A percentile compares a stretch with the other conserved stretches of the same genome.
Conservation (phyloP, 2,113 vertebrate species). For the Paratilapia polleni region DNA sequence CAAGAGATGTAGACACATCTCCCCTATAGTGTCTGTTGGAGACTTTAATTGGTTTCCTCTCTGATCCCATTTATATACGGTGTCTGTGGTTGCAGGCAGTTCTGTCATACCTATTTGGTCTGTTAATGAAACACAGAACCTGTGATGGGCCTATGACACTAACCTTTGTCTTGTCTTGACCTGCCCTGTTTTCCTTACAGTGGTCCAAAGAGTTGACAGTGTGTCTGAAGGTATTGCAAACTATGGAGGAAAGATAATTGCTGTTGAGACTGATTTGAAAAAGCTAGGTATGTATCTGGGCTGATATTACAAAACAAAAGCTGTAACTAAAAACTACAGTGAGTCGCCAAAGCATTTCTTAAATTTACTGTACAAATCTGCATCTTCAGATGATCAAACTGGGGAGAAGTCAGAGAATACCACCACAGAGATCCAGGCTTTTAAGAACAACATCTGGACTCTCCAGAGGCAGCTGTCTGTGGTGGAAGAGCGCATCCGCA, state of each 20-base stretch:
- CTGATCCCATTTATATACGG: constrained; percentile 68
- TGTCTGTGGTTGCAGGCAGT: constrained; percentile 69
- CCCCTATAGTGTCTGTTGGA: constrained; percentile 25
- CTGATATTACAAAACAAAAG: not conserved
- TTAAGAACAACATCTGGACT: constrained; percentile 87
- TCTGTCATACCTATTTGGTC: constrained; percentile 29
- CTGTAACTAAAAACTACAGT: not conserved
- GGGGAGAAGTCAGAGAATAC: constrained; percentile 90
- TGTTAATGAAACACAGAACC: constrained; percentile 44
- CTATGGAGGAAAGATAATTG: constrained; percentile 90
- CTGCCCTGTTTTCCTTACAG: constrained; percentile 76
- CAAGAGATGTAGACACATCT: constrained; percentile 47
- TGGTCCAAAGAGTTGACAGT: constrained; percentile 95
- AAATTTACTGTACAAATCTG: constrained; percentile 19
- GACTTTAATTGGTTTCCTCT: constrained; percentile 31
- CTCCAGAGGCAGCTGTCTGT: constrained; percentile 89
- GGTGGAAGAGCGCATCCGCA: constrained; percentile 87
- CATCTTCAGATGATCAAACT: constrained; percentile 86
- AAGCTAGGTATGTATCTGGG: constrained; percentile 85
- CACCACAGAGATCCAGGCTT: constrained; percentile 90
- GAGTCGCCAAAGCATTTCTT: not conserved
- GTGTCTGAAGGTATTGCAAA: constrained; percentile 91
- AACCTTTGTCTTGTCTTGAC: constrained; percentile 47
- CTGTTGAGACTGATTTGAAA: constrained; percentile 90
- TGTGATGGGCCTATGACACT: constrained; percentile 13